These are phyloP conservation scores for Doris montereyensis DNA, from an alignment of 2,888 invertebrate species.

Conservation along the genomic window DNA sequence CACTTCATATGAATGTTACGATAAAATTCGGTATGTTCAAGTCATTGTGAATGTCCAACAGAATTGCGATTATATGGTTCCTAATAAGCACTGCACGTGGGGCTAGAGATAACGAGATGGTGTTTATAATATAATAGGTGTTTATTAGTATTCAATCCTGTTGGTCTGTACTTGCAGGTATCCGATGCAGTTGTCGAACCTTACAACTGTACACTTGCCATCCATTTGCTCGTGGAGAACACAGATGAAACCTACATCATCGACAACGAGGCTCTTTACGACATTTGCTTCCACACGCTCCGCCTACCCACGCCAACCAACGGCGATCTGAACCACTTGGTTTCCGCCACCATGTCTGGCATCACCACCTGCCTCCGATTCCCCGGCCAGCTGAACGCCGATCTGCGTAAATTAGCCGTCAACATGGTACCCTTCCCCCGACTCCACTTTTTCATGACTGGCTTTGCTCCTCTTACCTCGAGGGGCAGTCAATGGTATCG, in stretches of 20 bases:
- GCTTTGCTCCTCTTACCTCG: conserved; percentile 74
- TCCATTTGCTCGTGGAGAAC: conserved; percentile 43
- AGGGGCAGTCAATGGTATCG: conserved; percentile 71
- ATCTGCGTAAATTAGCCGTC: conserved; percentile 54
- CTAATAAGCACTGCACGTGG: too few relatives aligned
- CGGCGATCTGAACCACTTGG: conserved; percentile 44
- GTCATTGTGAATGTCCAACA: too few relatives aligned
- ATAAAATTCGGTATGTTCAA: too few relatives aligned
- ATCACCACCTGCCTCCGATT: conserved; percentile 40
- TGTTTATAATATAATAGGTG: too few relatives aligned
- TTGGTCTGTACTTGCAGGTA: too few relatives aligned
- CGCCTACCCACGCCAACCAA: conserved; percentile 42
- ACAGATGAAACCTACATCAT: conserved; percentile 44
- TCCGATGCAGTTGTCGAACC: conserved; percentile 41
- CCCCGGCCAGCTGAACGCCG: conserved; percentile 47
- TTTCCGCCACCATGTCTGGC: conserved; percentile 41
- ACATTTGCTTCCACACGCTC: conserved; percentile 45
- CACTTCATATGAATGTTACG: too few relatives aligned
- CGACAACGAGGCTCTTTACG: conserved; percentile 45
- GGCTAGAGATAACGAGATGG: too few relatives aligned
- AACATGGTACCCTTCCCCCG: conserved; percentile 70
- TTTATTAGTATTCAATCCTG: too few relatives aligned
- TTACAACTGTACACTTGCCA: conserved; percentile 41
- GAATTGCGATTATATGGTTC: too few relatives aligned
- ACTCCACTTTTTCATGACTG: conserved; percentile 82